These are phyloP conservation scores for Mechanitis messenoides DNA, from an alignment of 2,888 invertebrate species.

Conservation along the genomic window DNA sequence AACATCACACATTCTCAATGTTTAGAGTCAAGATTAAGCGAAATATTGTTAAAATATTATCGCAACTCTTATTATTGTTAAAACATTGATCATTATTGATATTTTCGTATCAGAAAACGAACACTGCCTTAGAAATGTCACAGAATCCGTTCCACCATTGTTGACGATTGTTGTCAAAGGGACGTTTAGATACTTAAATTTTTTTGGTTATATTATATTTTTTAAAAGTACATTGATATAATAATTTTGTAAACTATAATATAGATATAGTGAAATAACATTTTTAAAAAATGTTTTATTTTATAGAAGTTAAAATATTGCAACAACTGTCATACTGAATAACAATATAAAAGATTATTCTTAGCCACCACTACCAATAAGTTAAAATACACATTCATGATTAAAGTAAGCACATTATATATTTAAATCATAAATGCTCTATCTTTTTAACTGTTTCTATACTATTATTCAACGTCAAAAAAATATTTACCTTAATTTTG, in stretches of 20 bases:
- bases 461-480: too few species aligned
- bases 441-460: too few species aligned
- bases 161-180: conserved; percentile 73
- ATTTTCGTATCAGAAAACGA: conserved; percentile 71
- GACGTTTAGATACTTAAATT: conserved; percentile 46
- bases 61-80: conserved; percentile 54
- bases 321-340: too few species aligned
- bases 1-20: conserved; percentile 89
- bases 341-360: too few species aligned
- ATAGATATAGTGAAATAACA: neutral
- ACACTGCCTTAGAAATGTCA: conserved; percentile 68
- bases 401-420: too few species aligned
- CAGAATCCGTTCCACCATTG: conserved; percentile 73
- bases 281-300: too few species aligned
- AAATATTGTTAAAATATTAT: conserved; percentile 68
- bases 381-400: too few species aligned
- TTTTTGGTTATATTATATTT: neutral
- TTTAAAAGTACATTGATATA: neutral
- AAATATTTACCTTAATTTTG: neutral
- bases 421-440: too few species aligned
- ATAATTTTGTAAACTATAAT: neutral
- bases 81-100: conserved; percentile 71
- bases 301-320: too few species aligned
- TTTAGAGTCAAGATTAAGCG: conserved; percentile 65
- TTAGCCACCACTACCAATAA: too few species aligned